Evolutionary conservation across 2,797 vertebrate species (phyloP), one percentile per base, ranked within the genome.

Genomic region (Gadopsis bispinosus): DNA sequence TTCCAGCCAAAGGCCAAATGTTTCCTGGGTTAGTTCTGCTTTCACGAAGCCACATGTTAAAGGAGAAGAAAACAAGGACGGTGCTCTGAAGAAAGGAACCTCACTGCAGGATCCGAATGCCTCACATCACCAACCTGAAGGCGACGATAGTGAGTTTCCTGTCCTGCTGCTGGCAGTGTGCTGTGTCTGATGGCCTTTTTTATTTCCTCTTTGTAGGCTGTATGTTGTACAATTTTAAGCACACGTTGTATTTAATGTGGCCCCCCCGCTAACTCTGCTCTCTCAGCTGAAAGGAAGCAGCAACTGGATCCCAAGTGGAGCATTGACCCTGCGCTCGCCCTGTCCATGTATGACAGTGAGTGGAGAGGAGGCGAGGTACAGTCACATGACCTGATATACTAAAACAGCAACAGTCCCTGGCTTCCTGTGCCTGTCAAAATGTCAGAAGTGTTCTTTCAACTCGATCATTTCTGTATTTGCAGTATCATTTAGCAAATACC

Each of bases 231-330:
- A 55, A 4, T 56, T 29, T 35, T 0, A 26, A 37, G 13, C 20
- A 16, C 56, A 10, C 5, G 12, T n/a, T 26, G 3, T 53, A 35
- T 16, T 60, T 2, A 43, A 43, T 59, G 17, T 66, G 41, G 54
- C 33, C 12, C 26, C 26, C 26, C 3, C 39, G 10, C 1, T 6
- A 13, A 26, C 10, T 77, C 4, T 75, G 12, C 13, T 67, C 37
- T 77, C 51, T 26, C 68, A 91, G 89, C 26, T 9, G 79, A 76
- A 5, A 62, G 37, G 75, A 84, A 54, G 39, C n/a, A 9, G 12
- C 56, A 29, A 8, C 80, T 94, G 94, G 97, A 96, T 65, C 89
- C 95, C n/a, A 95, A 93, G 67, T 99, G 97, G 98, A 99, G 97
- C 92, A 31, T 98, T 55, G 98, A 99, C 88, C 98, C 97, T 1